Percentiles rank a stretch among this genome's conserved stretches.
These are phyloP conservation scores for Coregonus suidteri DNA, from an alignment of 2,797 vertebrate species.

Conservation along the genomic window DNA sequence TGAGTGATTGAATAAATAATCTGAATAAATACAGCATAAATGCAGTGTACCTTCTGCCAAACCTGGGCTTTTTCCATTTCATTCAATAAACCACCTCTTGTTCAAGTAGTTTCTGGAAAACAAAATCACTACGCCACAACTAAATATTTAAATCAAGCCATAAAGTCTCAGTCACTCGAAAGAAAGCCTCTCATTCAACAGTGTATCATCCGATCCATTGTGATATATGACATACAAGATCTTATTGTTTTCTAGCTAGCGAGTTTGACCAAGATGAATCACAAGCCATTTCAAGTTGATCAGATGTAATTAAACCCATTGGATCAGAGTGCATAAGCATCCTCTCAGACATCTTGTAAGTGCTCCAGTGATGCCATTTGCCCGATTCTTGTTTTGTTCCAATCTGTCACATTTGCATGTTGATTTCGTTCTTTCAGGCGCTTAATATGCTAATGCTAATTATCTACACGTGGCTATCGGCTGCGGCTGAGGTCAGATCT, in stretches of 20 bases:
- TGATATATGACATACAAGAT: conserved; percentile 42
- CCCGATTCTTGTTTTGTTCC: conserved; percentile 54
- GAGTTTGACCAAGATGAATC: conserved; percentile 71
- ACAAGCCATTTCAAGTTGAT: conserved; percentile 61
- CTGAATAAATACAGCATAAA: conserved; percentile 44
- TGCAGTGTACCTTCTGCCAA: conserved; percentile 19
- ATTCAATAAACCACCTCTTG: conserved; percentile 31
- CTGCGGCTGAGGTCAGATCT: conserved; percentile 68
- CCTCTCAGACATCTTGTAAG: conserved; percentile 64
- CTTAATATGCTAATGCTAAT: conserved; percentile 69
- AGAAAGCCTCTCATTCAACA: conserved; percentile 23
- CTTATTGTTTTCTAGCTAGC: conserved; percentile 59
- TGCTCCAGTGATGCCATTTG: conserved; percentile 13
- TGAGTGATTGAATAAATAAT: conserved; percentile 50
- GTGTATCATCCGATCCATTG: neutral
- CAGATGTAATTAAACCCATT: conserved; percentile 57
- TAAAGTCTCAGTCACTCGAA: neutral
- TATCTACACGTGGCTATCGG: conserved; percentile 65
- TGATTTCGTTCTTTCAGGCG: conserved; percentile 45
- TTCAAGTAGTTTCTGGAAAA: neutral
- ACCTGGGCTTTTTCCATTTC: conserved; percentile 19
- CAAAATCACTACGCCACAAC: neutral
- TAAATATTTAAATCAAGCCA: neutral
- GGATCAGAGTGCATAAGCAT: conserved; percentile 60
- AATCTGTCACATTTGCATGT: conserved; percentile 66